Conservation (phyloP, 1,140 invertebrate species). For the Microvelia longipes region DNA sequence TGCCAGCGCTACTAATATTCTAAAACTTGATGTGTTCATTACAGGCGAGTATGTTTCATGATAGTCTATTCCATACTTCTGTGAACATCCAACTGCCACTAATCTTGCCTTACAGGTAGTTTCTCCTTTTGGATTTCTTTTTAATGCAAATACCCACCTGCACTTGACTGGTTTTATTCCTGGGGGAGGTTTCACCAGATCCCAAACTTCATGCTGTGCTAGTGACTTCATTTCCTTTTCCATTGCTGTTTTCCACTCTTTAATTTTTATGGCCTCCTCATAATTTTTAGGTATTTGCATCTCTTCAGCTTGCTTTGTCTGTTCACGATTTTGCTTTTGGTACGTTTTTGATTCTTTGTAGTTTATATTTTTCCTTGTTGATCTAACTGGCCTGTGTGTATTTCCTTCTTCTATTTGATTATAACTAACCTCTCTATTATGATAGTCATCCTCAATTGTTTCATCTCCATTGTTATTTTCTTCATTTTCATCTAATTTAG, state of each 20-base stretch:
- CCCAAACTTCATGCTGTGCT: neutral
- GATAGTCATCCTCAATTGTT: neutral
- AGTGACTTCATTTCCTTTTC: neutral
- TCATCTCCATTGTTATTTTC: neutral
- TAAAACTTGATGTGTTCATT: neutral
- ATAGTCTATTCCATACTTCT: no score
- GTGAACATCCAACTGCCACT: neutral
- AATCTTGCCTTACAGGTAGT: neutral
- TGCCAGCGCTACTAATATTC: neutral
- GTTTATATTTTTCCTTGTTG: neutral
- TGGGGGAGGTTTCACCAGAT: neutral
- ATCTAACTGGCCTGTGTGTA: neutral
- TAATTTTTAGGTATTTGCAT: neutral
- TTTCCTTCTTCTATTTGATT: neutral
- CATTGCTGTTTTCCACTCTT: neutral
- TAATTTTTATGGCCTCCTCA: neutral
- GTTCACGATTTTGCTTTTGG: neutral
- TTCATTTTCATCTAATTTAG: no score
- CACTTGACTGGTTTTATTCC: neutral
- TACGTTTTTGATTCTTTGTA: neutral
- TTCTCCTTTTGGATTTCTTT: neutral
- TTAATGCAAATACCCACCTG: neutral
- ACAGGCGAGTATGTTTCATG: neutral
- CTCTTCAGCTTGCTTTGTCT: neutral
- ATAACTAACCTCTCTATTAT: neutral